Conservation (phyloP, 1,140 invertebrate genomes). For the Bombus superbus region DNA sequence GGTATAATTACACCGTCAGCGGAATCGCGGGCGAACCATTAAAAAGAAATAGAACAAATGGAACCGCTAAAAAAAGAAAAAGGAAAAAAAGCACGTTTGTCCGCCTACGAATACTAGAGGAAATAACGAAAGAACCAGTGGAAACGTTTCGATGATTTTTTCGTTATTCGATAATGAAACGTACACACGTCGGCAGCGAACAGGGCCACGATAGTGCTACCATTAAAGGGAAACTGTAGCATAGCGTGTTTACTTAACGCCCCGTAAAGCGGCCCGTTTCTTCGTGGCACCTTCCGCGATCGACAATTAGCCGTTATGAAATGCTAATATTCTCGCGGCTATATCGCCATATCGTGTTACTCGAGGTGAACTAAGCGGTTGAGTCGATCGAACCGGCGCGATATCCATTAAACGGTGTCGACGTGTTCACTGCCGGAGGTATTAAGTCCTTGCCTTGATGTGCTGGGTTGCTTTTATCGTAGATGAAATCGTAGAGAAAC, state of each 20-base stretch:
- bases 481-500: too few relatives aligned
- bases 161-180: neutral
- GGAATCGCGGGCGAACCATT: slow-evolving; percentile 34
- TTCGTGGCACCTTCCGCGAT: slow-evolving; percentile 26
- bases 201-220: neutral
- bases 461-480: neutral
- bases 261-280: slow-evolving; percentile 12
- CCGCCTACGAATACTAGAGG: slow-evolving; percentile 38
- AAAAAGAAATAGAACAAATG: neutral
- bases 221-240: slow-evolving; percentile 20
- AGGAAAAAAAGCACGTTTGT: neutral
- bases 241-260: slow-evolving; percentile 26
- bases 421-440: neutral
- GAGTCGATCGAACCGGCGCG: slow-evolving; percentile 35
- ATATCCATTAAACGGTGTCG: slow-evolving; percentile 31
- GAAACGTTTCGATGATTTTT: slow-evolving; percentile 18
- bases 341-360: slow-evolving; percentile 37
- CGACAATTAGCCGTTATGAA: slow-evolving; percentile 49
- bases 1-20: slow-evolving; percentile 30
- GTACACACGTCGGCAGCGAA: slow-evolving; percentile 17
- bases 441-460: neutral
- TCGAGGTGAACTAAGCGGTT: neutral
- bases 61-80: neutral
- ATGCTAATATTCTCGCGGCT: slow-evolving; percentile 33
- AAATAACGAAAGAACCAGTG: neutral